Evolutionary conservation across 2,797 vertebrate species (phyloP).

Genomic region (Zenarchopterus dispar): DNA sequence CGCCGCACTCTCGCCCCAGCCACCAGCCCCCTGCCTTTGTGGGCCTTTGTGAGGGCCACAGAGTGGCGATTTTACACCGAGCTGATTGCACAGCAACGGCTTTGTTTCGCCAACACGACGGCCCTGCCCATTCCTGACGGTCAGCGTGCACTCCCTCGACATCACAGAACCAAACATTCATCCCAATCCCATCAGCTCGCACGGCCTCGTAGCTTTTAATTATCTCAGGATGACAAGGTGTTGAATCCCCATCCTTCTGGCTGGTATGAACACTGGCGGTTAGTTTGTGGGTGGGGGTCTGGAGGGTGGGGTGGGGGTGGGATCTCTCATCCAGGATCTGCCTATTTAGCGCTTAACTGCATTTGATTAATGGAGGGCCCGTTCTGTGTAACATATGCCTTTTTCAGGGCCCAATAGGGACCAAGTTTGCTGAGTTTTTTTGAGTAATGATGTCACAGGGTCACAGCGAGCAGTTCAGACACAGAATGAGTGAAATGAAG

Average conservation of each 20-base stretch:
- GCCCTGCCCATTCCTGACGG: slow-evolving; percentile 70
- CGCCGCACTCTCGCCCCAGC: slow-evolving; percentile 81
- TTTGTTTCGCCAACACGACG: slow-evolving; percentile 84
- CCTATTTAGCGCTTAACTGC: slow-evolving; percentile 86
- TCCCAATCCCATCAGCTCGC: slow-evolving; percentile 54
- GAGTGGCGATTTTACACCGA: slow-evolving; percentile 87
- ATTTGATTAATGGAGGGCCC: slow-evolving; percentile 88
- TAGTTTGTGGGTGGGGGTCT: slow-evolving; percentile 3
- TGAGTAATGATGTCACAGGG: slow-evolving; percentile 81
- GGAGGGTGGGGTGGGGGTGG: neutral
- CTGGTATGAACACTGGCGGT: slow-evolving; percentile 59
- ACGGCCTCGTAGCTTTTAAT: slow-evolving; percentile 58
- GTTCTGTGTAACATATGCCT: slow-evolving; percentile 83
- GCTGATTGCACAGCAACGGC: slow-evolving; percentile 86
- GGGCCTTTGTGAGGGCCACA: slow-evolving; percentile 84
- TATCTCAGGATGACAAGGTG: slow-evolving; percentile 74
- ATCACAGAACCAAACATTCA: slow-evolving; percentile 58
- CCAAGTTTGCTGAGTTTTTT: slow-evolving; percentile 72
- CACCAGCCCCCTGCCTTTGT: slow-evolving; percentile 92
- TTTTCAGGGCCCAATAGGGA: slow-evolving; percentile 71
- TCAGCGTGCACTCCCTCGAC: slow-evolving; percentile 50
- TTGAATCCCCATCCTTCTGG: slow-evolving; percentile 82
- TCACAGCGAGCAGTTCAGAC: slow-evolving; percentile 70
- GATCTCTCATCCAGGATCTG: slow-evolving; percentile 72
- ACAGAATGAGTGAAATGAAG: slow-evolving; percentile 69